Evolutionary conservation across 2,888 invertebrate species (phyloP).

Genomic region (Phlogophora meticulosa): DNA sequence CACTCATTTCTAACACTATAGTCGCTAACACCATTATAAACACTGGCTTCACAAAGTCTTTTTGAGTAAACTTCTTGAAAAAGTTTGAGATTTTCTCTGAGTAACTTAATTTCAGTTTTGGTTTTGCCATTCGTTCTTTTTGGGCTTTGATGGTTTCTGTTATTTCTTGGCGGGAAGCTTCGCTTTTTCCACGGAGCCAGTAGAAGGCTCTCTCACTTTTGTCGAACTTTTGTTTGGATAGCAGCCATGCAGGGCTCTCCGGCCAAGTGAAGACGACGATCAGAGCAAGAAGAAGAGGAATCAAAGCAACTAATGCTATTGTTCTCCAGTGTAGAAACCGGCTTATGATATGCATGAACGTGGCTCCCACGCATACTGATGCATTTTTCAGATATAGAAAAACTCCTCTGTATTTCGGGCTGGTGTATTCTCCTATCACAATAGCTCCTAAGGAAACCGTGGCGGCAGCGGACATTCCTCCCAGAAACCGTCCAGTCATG

Average conservation of each 20-base stretch:
- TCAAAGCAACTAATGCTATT: conserved; percentile 62
- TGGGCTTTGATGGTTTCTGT: conserved; percentile 52
- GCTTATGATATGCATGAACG: conserved; percentile 63
- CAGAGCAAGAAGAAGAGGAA: conserved; percentile 50
- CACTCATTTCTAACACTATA: conserved; percentile 72
- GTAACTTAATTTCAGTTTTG: conserved; percentile 18
- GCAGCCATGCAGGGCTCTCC: conserved; percentile 68
- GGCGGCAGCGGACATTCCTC: conserved; percentile 45
- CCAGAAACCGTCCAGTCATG: conserved; percentile 54
- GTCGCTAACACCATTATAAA: conserved; percentile 68
- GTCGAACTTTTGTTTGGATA: conserved; percentile 55
- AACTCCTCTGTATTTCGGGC: conserved; percentile 89
- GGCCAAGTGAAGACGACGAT: conserved; percentile 65
- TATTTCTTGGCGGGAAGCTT: conserved; percentile 77
- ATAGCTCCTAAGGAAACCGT: conserved; percentile 76
- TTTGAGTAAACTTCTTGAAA: conserved; percentile 53
- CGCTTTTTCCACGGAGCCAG: conserved; percentile 86
- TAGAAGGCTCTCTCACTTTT: conserved; percentile 73
- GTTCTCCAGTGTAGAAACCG: conserved; percentile 67
- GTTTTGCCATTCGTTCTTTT: conserved; percentile 36
- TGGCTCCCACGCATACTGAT: conserved; percentile 54
- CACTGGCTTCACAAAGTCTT: conserved; percentile 67
- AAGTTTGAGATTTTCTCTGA: conserved; percentile 12
- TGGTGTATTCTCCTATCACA: conserved; percentile 85
- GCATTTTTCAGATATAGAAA: conserved; percentile 77